Percentiles rank a stretch among this genome's conserved stretches.
These are phyloP conservation scores for Himalopsyche tibetana DNA, from an alignment of 2,888 invertebrate genomes.

Conservation along the genomic window DNA sequence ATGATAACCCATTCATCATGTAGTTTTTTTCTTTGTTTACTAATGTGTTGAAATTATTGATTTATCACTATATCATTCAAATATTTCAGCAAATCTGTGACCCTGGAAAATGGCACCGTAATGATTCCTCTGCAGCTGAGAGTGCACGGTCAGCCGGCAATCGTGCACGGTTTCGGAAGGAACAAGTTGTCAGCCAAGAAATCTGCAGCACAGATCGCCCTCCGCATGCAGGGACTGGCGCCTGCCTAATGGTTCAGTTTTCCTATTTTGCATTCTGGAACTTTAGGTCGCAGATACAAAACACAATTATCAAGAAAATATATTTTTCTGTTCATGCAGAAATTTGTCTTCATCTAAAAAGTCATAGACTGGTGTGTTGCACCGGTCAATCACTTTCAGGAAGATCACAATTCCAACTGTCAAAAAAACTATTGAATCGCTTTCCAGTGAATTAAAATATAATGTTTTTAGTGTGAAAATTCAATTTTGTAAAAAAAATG, in stretches of 20 bases:
- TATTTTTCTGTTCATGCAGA: too few relatives aligned
- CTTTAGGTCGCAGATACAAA: too few relatives aligned
- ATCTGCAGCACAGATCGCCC: slow-evolving; percentile 87
- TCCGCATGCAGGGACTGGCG: slow-evolving; percentile 72
- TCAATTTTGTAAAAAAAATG: too few relatives aligned
- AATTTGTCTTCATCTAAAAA: too few relatives aligned
- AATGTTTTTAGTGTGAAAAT: too few relatives aligned
- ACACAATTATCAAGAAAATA: too few relatives aligned
- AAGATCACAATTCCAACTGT: too few relatives aligned
- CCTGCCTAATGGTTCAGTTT: not conserved
- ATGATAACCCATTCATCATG: too few relatives aligned
- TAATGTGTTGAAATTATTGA: not conserved
- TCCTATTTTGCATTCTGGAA: not conserved
- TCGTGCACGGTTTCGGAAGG: slow-evolving; percentile 83
- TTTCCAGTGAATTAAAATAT: too few relatives aligned
- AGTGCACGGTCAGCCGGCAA: slow-evolving; percentile 77
- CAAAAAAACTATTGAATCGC: too few relatives aligned
- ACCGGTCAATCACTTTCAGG: too few relatives aligned
- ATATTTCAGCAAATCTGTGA: slow-evolving; percentile 67
- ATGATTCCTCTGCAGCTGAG: slow-evolving; percentile 81
- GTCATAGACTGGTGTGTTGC: too few relatives aligned
- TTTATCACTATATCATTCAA: slow-evolving; percentile 28
- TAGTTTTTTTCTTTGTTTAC: not conserved
- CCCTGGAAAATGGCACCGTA: slow-evolving; percentile 70
- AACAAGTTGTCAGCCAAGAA: slow-evolving; percentile 85